Conservation (phyloP, 1,140 invertebrate genomes). For the Diachasmimorpha longicaudata region DNA sequence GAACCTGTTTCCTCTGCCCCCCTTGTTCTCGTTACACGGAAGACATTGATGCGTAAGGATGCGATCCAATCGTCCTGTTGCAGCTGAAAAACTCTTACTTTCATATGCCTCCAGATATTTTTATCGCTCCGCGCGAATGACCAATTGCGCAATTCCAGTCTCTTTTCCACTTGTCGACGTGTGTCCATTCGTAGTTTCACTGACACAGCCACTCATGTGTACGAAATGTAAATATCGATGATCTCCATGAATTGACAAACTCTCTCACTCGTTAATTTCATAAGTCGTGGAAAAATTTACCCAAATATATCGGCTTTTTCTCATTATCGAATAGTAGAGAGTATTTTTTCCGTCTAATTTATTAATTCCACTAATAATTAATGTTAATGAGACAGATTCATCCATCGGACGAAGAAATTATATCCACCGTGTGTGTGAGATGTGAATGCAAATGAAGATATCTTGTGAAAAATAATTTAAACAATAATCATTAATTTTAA, state of each 20-base stretch:
- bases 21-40: background rate
- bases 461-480: background rate
- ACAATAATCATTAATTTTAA: constrained; percentile 13
- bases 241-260: background rate
- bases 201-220: background rate
- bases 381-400: too few species aligned
- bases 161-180: background rate
- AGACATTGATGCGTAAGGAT: constrained; percentile 10
- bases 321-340: too few species aligned
- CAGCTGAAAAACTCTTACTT: constrained; percentile 1
- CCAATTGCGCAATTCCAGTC: background rate
- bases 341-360: too few species aligned
- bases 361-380: too few species aligned
- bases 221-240: background rate
- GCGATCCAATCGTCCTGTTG: constrained; percentile 1
- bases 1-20: background rate
- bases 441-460: too few species aligned
- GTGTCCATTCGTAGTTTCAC: background rate
- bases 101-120: background rate
- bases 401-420: too few species aligned
- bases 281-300: too few species aligned
- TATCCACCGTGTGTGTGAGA: too few species aligned
- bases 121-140: background rate
- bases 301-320: too few species aligned
- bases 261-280: background rate